phyloP scores from a whole-genome alignment of 2,113 vertebrate genomes.

The human region DNA sequence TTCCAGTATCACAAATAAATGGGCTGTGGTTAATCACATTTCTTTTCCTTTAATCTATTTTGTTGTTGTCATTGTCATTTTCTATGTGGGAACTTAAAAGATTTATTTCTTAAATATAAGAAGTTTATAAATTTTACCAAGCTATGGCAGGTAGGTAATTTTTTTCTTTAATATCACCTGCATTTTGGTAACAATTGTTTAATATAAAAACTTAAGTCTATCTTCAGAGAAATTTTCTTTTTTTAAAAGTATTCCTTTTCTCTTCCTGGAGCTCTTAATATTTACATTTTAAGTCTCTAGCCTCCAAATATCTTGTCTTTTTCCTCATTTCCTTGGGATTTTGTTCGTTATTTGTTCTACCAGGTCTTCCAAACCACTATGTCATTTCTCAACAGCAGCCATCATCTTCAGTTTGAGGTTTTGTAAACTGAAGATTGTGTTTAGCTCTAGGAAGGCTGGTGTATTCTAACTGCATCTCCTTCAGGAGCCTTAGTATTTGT shows the following conservation, averaged over 20 bases:
- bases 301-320: background rate
- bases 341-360: conserved; percentile 20
- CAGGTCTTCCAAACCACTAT: background rate
- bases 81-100: background rate
- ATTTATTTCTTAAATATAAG: background rate
- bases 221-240: background rate
- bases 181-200: background rate
- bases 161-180: background rate
- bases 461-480: background rate
- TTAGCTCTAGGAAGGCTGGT: background rate
- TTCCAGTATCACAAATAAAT: background rate
- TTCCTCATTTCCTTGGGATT: background rate
- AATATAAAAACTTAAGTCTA: background rate
- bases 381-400: background rate
- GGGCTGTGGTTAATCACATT: background rate
- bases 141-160: background rate
- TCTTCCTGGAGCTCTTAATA: background rate
- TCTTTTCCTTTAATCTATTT: background rate
- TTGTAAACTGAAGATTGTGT: background rate
- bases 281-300: conserved; percentile 23
- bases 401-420: background rate
- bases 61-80: background rate
- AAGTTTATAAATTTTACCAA: conserved; percentile 4
- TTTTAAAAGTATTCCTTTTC: background rate
- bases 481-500: background rate